Evolutionary conservation across 2,797 vertebrate species (phyloP).

Genomic region (Varecia variegata): DNA sequence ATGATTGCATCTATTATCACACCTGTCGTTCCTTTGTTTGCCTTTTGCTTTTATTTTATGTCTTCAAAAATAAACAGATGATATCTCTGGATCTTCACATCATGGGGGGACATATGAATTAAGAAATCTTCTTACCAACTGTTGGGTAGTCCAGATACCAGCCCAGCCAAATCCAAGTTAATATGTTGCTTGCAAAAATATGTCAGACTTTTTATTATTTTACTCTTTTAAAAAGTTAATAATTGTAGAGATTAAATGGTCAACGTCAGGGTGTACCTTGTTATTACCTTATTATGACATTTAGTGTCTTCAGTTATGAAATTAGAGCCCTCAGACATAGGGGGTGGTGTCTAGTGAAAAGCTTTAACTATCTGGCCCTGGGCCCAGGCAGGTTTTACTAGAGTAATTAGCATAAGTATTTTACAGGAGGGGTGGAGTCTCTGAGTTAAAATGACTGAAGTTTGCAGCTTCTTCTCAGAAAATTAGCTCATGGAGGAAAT

Average conservation of each 20-base stretch:
- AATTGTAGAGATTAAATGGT: background rate
- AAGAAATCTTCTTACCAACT: background rate
- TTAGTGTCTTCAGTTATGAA: slow-evolving; percentile 43
- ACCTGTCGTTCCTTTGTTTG: background rate
- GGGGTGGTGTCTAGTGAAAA: background rate
- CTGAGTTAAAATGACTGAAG: background rate
- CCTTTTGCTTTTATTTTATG: background rate
- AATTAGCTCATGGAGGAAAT: background rate
- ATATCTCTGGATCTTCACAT: background rate
- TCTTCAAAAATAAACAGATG: background rate
- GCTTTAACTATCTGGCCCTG: background rate
- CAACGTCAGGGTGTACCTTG: background rate
- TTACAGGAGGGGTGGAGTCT: slow-evolving; percentile 30
- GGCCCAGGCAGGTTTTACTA: slow-evolving; percentile 20
- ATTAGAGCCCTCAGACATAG: background rate
- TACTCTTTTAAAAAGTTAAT: slow-evolving; percentile 6
- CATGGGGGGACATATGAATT: background rate
- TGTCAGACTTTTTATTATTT: background rate
- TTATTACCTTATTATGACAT: slow-evolving; percentile 45
- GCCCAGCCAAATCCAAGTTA: background rate
- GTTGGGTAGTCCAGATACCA: background rate
- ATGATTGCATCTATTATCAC: background rate
- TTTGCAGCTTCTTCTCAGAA: slow-evolving; percentile 23
- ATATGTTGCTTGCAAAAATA: background rate
- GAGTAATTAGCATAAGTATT: background rate